Conservation (phyloP, 2,113 vertebrate species). For the Lampris incognitus region DNA sequence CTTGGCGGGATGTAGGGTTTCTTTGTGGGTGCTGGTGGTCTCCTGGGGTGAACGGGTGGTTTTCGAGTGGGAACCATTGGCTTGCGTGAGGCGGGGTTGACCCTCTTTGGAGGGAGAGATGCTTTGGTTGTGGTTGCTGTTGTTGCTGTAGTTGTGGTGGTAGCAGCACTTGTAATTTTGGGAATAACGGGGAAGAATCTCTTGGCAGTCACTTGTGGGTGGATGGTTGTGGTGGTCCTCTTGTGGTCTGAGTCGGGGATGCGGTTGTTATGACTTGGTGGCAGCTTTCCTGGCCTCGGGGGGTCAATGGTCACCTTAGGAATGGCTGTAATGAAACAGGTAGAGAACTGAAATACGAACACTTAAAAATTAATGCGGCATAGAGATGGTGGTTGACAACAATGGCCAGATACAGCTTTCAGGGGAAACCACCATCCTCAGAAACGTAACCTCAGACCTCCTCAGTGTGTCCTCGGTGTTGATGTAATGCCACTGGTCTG, state of each 20-base stretch:
- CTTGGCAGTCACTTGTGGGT: constrained; percentile 66
- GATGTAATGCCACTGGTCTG: too few relatives aligned
- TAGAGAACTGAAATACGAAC: constrained; percentile 52
- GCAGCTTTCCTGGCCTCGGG: constrained; percentile 76
- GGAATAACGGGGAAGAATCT: constrained; percentile 59
- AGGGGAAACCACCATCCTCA: constrained; percentile 40
- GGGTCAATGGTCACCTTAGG: constrained; percentile 86
- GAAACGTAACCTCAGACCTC: constrained; percentile 46
- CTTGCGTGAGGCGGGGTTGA: constrained; percentile 58
- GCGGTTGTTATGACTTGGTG: constrained; percentile 79
- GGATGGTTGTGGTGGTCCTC: constrained; percentile 76
- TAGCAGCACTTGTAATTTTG: constrained; percentile 55
- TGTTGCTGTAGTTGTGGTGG: constrained; percentile 52
- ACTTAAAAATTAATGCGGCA: constrained; percentile 58
- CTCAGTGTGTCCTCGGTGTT: too few relatives aligned
- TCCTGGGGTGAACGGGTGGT: constrained; percentile 24
- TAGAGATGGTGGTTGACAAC: constrained; percentile 49
- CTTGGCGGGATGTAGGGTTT: constrained; percentile 67
- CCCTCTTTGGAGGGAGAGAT: constrained; percentile 50
- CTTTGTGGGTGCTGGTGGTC: constrained; percentile 40
- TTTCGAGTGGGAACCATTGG: constrained; percentile 45
- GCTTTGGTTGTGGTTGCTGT: constrained; percentile 51
- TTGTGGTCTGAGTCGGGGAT: constrained; percentile 83
- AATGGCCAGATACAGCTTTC: constrained; percentile 45
- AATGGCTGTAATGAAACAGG: constrained; percentile 79